Evolutionary conservation across 37 sponge, comb jelly and placozoan species (phyloP), one percentile per base, ranked within the genome.

Genomic region (Axinella damicornis): DNA sequence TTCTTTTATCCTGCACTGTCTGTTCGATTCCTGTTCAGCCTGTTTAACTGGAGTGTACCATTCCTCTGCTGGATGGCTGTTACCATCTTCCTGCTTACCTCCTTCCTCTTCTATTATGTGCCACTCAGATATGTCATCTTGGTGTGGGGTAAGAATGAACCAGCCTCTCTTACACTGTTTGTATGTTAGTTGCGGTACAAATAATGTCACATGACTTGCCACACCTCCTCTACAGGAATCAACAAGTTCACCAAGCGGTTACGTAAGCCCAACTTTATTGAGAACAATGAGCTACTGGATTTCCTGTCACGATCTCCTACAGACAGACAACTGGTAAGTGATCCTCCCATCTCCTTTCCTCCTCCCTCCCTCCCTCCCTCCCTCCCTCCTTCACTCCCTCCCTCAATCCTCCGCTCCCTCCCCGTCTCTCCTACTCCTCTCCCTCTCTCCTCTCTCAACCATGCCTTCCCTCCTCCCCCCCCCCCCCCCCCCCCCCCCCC

Each of bases 1-100:
- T 9, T 46, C 6, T 37, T 66, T 71, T 54, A n/a, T n/a, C n/a
- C n/a, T 21, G 25, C 25, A 11, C 70, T n/a, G 57, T 67, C 69
- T 67, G 70, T 24, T 55, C 41, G 15, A 11, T n/a, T 58, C 25
- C 13, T 34, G 5, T 60, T 69, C 77, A 98, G 98, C 60, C 65
- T 93, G 57, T 91, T 95, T 34, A 37, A 85, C 36, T 98, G 98
- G 98, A 86, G 93, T 25, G 94, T 98, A 12, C 98, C 98, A 0
- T 98, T 90, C 74, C 85, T 88, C 62, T 87, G 89, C 36, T 89
- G 89, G 94, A 71, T 95, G 78, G 91, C 92, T 25, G 83, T 95
- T 9, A 21, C 71, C 17, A 80, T 85, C 5, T 71, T 92, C 21
- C 28, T 65, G 2, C 54, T 82, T 15, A 95, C 88, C 17, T 56